Percentiles rank a stretch among this genome's conserved stretches.
These are phyloP conservation scores for Paralichthys olivaceus DNA, from an alignment of 2,113 vertebrate species.

Conservation along the genomic window DNA sequence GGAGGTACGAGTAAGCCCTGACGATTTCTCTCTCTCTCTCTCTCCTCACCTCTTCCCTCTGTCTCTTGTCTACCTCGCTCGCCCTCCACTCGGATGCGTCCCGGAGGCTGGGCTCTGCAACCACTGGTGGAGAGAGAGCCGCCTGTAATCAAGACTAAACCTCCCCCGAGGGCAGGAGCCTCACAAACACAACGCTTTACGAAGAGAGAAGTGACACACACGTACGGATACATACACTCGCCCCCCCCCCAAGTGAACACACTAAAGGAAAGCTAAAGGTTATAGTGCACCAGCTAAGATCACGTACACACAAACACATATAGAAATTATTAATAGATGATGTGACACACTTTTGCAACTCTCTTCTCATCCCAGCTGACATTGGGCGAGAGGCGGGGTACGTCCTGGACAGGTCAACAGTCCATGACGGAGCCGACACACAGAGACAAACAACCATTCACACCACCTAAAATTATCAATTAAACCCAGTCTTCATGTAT, in stretches of 20 bases:
- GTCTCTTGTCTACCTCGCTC: background rate
- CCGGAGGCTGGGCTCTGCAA: conserved; percentile 13
- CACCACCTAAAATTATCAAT: no score
- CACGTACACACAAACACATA: background rate
- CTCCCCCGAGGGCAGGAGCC: conserved; percentile 14
- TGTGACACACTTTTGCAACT: no score
- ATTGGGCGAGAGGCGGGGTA: no score
- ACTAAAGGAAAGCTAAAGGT: background rate
- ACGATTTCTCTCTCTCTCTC: conserved; percentile 1
- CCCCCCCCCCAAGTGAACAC: background rate
- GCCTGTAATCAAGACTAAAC: conserved; percentile 56
- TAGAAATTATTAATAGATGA: background rate
- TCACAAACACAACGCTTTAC: conserved; percentile 29
- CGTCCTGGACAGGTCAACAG: no score
- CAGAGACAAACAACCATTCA: no score
- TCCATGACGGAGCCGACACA: no score
- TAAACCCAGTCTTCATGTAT: no score
- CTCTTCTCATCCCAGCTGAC: no score
- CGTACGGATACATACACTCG: no score
- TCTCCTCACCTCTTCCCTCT: no score
- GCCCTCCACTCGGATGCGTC: background rate
- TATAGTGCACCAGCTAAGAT: background rate
- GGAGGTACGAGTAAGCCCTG: conserved; percentile 77
- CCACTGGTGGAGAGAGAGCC: conserved; percentile 18
- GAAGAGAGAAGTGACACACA: conserved; percentile 12